Percentiles rank a stretch among this genome's conserved stretches.
These are phyloP conservation scores for Chymomyza costata DNA, from an alignment of 1,140 invertebrate genomes.

Conservation along the genomic window DNA sequence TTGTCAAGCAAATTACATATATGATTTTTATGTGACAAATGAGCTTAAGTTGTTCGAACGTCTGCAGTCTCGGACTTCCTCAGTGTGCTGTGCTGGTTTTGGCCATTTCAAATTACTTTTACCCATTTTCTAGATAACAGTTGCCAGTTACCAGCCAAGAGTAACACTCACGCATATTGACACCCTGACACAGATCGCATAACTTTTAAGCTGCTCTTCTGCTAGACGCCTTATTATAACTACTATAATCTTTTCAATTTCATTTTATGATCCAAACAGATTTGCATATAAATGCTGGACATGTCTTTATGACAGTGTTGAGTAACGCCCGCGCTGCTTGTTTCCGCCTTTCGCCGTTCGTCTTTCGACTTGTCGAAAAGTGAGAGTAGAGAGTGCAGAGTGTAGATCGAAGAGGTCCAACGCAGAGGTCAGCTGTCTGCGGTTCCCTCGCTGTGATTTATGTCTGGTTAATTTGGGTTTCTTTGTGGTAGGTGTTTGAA, in stretches of 20 bases:
- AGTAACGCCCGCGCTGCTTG: constrained; percentile 58
- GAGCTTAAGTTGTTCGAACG: constrained; percentile 64
- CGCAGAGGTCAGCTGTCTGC: constrained; percentile 8
- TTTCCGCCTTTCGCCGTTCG: constrained; percentile 41
- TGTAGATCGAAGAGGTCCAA: background rate
- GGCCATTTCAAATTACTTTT: constrained; percentile 26
- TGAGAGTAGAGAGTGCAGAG: constrained; percentile 59
- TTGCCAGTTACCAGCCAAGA: background rate
- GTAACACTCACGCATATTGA: constrained; percentile 57
- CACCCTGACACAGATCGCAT: constrained; percentile 59
- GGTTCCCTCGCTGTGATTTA: constrained; percentile 47
- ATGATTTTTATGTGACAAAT: constrained; percentile 73
- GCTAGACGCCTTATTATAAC: background rate
- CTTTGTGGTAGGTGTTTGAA: constrained; percentile 44
- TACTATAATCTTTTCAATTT: constrained; percentile 40
- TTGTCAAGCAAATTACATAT: constrained; percentile 72
- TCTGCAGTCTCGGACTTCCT: constrained; percentile 25
- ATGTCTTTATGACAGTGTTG: constrained; percentile 28
- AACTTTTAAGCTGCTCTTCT: constrained; percentile 28
- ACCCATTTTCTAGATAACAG: constrained; percentile 12
- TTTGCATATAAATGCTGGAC: constrained; percentile 65
- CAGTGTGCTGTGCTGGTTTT: background rate
- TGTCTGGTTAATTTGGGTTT: constrained; percentile 35
- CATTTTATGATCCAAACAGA: constrained; percentile 48
- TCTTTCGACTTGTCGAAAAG: constrained; percentile 30